Conservation (phyloP, 2,797 vertebrate genomes). For the Melanotaenia boesemani region DNA sequence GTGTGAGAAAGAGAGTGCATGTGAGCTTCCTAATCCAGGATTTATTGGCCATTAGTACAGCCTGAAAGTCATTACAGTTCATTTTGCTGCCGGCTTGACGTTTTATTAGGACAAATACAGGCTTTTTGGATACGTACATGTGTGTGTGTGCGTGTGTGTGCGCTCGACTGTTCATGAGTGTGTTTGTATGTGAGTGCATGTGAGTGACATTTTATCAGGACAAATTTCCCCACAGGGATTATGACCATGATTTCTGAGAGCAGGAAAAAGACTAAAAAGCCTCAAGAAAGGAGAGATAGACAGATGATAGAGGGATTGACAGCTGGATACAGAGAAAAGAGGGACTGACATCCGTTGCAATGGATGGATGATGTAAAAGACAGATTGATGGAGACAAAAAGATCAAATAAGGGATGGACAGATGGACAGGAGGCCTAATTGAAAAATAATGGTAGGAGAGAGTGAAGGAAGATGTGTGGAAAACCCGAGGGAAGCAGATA, state of each 20-base stretch:
- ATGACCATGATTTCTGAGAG: slow-evolving; percentile 74
- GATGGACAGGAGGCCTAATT: slow-evolving; percentile 41
- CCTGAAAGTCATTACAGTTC: slow-evolving; percentile 90
- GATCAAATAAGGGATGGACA: slow-evolving; percentile 36
- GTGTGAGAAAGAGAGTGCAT: slow-evolving; percentile 56
- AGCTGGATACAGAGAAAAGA: slow-evolving; percentile 49
- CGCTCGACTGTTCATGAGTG: slow-evolving; percentile 57
- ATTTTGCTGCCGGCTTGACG: slow-evolving; percentile 88
- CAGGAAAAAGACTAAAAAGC: slow-evolving; percentile 72
- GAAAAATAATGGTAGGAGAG: slow-evolving; percentile 22
- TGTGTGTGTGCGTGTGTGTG: slow-evolving; percentile 37
- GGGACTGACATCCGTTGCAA: slow-evolving; percentile 27
- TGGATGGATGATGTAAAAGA: slow-evolving; percentile 42
- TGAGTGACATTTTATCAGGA: slow-evolving; percentile 81
- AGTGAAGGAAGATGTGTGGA: background rate
- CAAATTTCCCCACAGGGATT: slow-evolving; percentile 81
- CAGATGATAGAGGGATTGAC: slow-evolving; percentile 64
- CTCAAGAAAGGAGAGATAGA: slow-evolving; percentile 70
- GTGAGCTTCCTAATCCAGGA: slow-evolving; percentile 85
- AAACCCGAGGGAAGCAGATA: background rate
- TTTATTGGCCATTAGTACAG: slow-evolving; percentile 91
- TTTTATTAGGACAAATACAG: slow-evolving; percentile 89
- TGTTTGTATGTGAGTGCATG: slow-evolving; percentile 65
- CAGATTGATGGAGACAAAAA: slow-evolving; percentile 43
- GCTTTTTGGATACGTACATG: slow-evolving; percentile 74